Evolutionary conservation across 2,113 vertebrate genomes (phyloP).

Genomic region (Trematomus loennbergii): DNA sequence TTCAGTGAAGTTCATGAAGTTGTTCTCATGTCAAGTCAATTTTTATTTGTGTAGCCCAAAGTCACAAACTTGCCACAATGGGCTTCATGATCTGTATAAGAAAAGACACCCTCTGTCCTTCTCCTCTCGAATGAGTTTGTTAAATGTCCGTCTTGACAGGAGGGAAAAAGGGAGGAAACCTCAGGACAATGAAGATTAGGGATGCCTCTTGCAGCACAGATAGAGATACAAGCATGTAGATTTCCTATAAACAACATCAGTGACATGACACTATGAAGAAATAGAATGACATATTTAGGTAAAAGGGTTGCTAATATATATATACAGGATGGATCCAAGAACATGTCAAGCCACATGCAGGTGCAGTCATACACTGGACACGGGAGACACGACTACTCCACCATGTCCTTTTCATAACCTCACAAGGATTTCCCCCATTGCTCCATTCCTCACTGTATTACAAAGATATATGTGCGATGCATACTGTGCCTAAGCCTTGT

Average conservation of each 20-base stretch:
- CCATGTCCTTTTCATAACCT: not conserved
- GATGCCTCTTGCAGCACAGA: not conserved
- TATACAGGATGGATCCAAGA: not conserved
- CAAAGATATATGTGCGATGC: not conserved
- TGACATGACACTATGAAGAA: not conserved
- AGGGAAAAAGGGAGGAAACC: too few relatives aligned
- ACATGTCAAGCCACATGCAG: not conserved
- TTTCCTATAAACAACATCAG: not conserved
- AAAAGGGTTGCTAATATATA: not conserved
- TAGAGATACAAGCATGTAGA: not conserved
- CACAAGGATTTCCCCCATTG: not conserved
- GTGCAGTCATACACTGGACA: too few relatives aligned
- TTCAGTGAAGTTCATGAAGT: too few relatives aligned
- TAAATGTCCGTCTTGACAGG: too few relatives aligned
- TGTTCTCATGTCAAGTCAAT: too few relatives aligned
- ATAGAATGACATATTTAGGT: not conserved
- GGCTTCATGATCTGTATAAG: too few relatives aligned
- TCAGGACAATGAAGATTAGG: not conserved
- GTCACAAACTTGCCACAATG: too few relatives aligned
- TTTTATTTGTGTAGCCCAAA: too few relatives aligned
- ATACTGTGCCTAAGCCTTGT: not conserved
- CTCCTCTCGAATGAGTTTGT: too few relatives aligned
- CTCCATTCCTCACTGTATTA: not conserved
- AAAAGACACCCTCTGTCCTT: too few relatives aligned
- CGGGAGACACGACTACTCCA: too few relatives aligned